phyloP scores from a whole-genome alignment of 2,888 invertebrate species.

The Dyspetes luteomarginatus region DNA sequence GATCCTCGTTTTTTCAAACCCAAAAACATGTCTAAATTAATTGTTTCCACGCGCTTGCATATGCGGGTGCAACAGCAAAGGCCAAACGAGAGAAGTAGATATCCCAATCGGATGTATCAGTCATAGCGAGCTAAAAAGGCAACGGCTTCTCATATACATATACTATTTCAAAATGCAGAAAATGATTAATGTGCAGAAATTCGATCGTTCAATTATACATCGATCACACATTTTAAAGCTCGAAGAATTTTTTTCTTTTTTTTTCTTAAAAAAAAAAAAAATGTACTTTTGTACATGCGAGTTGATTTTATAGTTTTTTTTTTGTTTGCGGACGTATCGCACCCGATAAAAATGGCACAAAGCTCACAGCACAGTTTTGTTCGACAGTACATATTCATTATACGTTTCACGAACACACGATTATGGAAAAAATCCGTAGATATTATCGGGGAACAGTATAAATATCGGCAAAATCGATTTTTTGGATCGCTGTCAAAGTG shows the following conservation, averaged over 20 bases:
- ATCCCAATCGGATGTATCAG: conserved; percentile 48
- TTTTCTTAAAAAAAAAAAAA: background rate
- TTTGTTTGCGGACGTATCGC: background rate
- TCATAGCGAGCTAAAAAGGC: conserved; percentile 66
- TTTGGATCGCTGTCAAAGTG: background rate
- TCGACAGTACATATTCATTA: conserved; percentile 40
- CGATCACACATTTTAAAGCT: background rate
- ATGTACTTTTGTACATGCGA: conserved; percentile 10
- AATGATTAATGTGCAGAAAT: background rate
- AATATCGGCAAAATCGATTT: conserved; percentile 16
- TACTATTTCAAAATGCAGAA: background rate
- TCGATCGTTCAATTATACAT: background rate
- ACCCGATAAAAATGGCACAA: background rate
- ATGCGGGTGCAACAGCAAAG: too few species aligned
- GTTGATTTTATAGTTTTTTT: conserved; percentile 12
- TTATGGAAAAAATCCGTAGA: conserved; percentile 39
- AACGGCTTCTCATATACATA: conserved; percentile 43
- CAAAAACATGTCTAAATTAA: too few species aligned
- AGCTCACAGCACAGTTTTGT: conserved; percentile 10
- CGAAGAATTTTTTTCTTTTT: background rate
- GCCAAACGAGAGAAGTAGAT: conserved; percentile 15
- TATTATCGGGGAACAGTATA: background rate
- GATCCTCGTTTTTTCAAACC: too few species aligned
- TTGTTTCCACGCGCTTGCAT: too few species aligned
- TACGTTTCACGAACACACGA: conserved; percentile 66